Evolutionary conservation across 2,888 invertebrate genomes (phyloP), one percentile per base, ranked within the genome.

Genomic region (Pachycephus smyrnensis): DNA sequence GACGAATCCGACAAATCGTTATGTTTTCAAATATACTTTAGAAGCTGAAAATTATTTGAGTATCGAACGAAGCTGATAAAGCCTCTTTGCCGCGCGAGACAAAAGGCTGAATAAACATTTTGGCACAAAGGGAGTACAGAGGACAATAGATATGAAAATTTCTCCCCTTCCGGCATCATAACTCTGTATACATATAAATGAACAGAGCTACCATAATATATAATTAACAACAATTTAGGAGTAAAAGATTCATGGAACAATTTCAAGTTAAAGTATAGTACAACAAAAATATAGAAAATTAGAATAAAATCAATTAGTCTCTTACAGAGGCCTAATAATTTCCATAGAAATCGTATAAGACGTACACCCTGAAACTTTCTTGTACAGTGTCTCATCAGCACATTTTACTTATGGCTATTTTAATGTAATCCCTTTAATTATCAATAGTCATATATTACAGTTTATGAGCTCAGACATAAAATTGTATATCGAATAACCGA

Each of bases 381-480:
- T 55, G 55, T 55, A 55, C 55, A 23, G 9, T 23, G 23, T 55
- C 23, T 55, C 55, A 79, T 79, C 79, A 76, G 75, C 78, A 76
- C 55, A 77, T 73, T 80, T 80, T 78, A 75, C 80, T 78, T 81
- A 81, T 37, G 75, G 73, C 76, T 77, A 80, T 80, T 77, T 69
- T 69, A 69, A 78, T 74, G 78, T 76, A 77, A 80, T 83, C 40
- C 75, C 75, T 6, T 76, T 30, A 73, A 30, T n/a, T 73, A 69
- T 23, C 23, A 76, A 37, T 73, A 32, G 37, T 76, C 30, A 69
- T 82, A 81, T 78, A 74, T 79, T 82, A 84, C 81, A 84, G 80
- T 74, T 83, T 80, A 82, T 79, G 82, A 81, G 77, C 76, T 84
- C 80, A 79, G 80, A 85, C 84, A 86, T 79, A 81, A 79, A 86